Evolutionary conservation across 2,797 vertebrate genomes (phyloP).

Genomic region (Phrynocephalus forsythii): DNA sequence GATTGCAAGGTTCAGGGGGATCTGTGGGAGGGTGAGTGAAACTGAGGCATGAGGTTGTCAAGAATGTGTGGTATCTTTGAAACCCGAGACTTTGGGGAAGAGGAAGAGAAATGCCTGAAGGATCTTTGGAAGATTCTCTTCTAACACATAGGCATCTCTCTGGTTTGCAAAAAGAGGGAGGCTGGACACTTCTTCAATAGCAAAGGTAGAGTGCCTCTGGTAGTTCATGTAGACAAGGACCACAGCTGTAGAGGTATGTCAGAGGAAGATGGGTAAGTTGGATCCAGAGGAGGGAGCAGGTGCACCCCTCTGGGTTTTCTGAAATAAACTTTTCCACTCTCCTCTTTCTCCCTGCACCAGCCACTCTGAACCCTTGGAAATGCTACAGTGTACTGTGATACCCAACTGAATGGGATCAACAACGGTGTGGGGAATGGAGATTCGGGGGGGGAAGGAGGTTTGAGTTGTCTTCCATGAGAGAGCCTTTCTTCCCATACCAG

Average conservation of each 20-base stretch:
- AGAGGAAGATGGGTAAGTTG: too few species aligned
- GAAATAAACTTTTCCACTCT: neutral
- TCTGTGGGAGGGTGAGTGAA: neutral
- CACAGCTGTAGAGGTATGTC: too few species aligned
- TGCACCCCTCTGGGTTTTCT: neutral
- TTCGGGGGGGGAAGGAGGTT: neutral
- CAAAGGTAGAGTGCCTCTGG: neutral
- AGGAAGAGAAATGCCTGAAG: neutral
- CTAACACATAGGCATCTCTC: neutral
- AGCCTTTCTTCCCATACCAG: neutral
- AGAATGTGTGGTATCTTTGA: neutral
- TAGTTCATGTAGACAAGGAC: neutral
- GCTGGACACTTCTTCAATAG: too few species aligned
- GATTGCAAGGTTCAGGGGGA: neutral
- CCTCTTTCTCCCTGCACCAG: neutral
- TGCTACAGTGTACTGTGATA: neutral
- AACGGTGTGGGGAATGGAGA: neutral
- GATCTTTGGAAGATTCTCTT: neutral
- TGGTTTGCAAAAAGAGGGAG: neutral
- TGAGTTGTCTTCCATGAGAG: neutral
- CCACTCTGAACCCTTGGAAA: neutral
- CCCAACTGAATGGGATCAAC: neutral
- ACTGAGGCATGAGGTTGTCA: neutral
- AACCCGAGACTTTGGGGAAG: neutral
- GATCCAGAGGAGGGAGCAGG: too few species aligned